Base-by-base conservation (phyloP, 1,140 invertebrate species). In the Campoletis sonorensis region DNA sequence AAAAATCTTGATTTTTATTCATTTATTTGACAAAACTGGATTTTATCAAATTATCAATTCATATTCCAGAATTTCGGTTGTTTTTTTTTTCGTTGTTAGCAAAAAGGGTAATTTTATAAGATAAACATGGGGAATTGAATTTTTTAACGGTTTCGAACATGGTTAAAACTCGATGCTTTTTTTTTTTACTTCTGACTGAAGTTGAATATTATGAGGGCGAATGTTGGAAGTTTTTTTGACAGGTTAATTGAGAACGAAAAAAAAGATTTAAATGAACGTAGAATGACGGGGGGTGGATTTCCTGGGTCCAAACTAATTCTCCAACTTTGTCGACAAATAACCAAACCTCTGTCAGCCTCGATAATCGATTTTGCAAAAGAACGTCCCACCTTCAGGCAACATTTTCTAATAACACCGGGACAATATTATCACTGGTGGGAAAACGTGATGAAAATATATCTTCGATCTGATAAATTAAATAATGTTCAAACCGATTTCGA, bases 301-400 rank as follows among this genome's bases (percentile, higher is more conserved):
- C 85, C 83, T 0, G 79, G 26, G 0, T 23, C 64, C 10, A 81
- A 80, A 45, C 75, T 87, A 1, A 4, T 85, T 15, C 40, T 49
- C 0, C 81, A 84, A 68, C 30, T 86, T 5, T 84, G 81, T 18
- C 83, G 83, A 67, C 85, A 86, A 78, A 67, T 85, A 16, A 83
- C 83, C 1, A 85, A 85, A 54, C 87, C 85, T 13, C 15, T 84
- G n/a, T 86, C 86, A 7, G 26, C 76, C 68, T 80, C 79, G 13
- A 87, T 88, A 8, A 84, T 86, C 15, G 79, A 83, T 73, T 88
- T 86, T 40, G 84, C 81, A 4, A 79, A 80, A 61, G 13, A 23
- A 8, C 83, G 67, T 54, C 83, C 83, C 23, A 70, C 45, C n/a
- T 85, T 86, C 40, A 81, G 84, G 21, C 81, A 81, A 54, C 82